Percentiles rank a stretch among this genome's conserved stretches.
phyloP scores from a whole-genome alignment of 2,888 invertebrate species.

The Pseudococcus viburni region DNA sequence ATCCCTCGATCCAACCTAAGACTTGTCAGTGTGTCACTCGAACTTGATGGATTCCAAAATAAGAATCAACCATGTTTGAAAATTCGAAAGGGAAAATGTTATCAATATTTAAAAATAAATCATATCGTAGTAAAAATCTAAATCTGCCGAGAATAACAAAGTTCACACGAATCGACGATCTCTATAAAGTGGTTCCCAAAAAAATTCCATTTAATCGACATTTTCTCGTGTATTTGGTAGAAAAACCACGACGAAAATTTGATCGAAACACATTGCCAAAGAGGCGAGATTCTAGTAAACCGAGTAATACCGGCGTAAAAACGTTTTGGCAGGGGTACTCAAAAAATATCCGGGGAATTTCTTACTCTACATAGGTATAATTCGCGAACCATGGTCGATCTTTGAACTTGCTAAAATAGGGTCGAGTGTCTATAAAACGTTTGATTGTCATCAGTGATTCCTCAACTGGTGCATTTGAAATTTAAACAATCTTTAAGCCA shows the following conservation, averaged over 20 bases:
- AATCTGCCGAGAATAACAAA: slow-evolving; percentile 1
- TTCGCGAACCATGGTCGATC: neutral
- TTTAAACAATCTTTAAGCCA: slow-evolving; percentile 9
- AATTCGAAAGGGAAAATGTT: neutral
- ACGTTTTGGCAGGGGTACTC: neutral
- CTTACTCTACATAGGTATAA: neutral
- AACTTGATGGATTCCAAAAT: neutral
- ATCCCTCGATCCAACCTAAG: neutral
- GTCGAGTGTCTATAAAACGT: slow-evolving; percentile 23
- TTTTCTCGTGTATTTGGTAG: neutral
- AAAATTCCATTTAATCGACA: neutral
- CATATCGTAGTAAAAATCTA: neutral
- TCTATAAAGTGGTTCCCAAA: slow-evolving; percentile 3
- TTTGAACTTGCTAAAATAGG: slow-evolving; percentile 5
- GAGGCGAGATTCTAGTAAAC: neutral
- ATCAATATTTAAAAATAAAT: neutral
- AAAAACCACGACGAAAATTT: slow-evolving; percentile 2
- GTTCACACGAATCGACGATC: neutral
- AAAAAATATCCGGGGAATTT: neutral
- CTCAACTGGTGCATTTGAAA: neutral
- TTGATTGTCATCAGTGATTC: slow-evolving; percentile 9
- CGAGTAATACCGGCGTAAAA: neutral
- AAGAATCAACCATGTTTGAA: neutral
- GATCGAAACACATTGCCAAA: neutral
- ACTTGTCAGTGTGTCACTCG: neutral